phyloP scores from a whole-genome alignment of 1,140 invertebrate genomes.

The Dreissena polymorpha region DNA sequence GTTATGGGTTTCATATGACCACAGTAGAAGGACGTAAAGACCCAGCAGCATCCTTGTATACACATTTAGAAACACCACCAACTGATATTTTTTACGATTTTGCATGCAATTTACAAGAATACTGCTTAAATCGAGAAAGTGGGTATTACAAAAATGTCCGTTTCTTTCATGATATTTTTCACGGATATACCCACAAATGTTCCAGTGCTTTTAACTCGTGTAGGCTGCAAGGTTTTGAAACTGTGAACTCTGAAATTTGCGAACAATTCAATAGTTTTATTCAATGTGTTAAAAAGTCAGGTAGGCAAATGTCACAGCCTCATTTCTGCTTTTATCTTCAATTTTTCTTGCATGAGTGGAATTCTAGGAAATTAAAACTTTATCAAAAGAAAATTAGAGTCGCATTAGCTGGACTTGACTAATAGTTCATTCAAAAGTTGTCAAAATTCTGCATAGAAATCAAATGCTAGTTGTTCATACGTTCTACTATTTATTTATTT shows the following conservation, averaged over 20 bases:
- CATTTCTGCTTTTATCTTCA: too few species aligned
- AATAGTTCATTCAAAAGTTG: too few species aligned
- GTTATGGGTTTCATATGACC: constrained; percentile 58
- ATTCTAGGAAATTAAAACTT: too few species aligned
- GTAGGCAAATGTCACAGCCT: constrained; percentile 40
- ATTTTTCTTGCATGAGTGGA: too few species aligned
- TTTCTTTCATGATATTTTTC: constrained; percentile 61
- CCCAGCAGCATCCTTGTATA: constrained; percentile 52
- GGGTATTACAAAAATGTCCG: constrained; percentile 41
- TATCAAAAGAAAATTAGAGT: too few species aligned
- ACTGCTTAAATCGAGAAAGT: constrained; percentile 56
- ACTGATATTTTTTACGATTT: constrained; percentile 55
- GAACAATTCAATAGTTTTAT: constrained; percentile 59
- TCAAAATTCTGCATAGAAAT: too few species aligned
- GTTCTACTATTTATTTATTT: too few species aligned
- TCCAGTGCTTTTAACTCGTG: constrained; percentile 47
- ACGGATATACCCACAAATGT: constrained; percentile 56
- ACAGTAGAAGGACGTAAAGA: constrained; percentile 55
- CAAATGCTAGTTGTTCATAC: too few species aligned
- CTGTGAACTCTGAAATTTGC: constrained; percentile 58
- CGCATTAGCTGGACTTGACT: too few species aligned
- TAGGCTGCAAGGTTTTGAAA: constrained; percentile 36
- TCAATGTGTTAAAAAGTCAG: constrained; percentile 56
- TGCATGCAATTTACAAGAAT: constrained; percentile 52
- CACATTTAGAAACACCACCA: constrained; percentile 44